These are phyloP conservation scores for Plotosus lineatus DNA, from an alignment of 2,113 vertebrate species.

Conservation along the genomic window DNA sequence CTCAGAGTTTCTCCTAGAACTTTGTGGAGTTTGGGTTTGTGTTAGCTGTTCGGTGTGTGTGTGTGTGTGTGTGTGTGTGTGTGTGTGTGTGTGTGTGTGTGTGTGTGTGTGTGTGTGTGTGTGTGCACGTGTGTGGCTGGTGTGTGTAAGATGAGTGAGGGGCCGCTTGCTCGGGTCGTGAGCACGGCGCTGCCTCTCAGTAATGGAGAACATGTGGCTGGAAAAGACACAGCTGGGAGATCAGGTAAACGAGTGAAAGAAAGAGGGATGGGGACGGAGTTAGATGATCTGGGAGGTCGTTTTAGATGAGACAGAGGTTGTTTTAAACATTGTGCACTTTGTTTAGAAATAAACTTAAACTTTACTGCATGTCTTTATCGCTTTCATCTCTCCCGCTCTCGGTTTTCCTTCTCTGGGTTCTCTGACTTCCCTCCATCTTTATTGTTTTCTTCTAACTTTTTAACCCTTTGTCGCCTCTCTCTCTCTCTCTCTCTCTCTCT, in stretches of 20 bases:
- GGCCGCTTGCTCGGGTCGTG: conserved; percentile 36
- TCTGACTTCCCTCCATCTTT: conserved; percentile 22
- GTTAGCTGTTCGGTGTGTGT: not conserved
- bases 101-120: conserved; percentile 1
- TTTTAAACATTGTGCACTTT: not conserved
- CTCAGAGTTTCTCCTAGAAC: not conserved
- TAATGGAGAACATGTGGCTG: conserved; percentile 32
- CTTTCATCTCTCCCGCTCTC: not conserved
- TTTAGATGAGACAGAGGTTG: not conserved
- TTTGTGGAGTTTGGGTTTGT: not conserved
- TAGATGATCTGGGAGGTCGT: not conserved
- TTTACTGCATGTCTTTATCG: not conserved
- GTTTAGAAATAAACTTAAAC: not conserved
- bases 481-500: not conserved
- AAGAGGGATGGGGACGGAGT: conserved; percentile 34
- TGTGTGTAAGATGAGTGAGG: conserved; percentile 55
- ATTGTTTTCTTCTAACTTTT: not conserved
- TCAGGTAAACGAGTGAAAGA: conserved; percentile 49
- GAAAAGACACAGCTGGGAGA: conserved; percentile 1
- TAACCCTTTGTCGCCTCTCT: not conserved
- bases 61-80: not conserved
- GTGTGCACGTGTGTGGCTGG: conserved; percentile 69
- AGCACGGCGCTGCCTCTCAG: conserved; percentile 37
- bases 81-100: conserved; percentile 24
- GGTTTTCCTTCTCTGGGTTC: not conserved